Percentiles rank a stretch among this genome's conserved stretches.
Evolutionary conservation across 2,797 vertebrate genomes (phyloP).

Genomic region (Triplophysa bombifrons): DNA sequence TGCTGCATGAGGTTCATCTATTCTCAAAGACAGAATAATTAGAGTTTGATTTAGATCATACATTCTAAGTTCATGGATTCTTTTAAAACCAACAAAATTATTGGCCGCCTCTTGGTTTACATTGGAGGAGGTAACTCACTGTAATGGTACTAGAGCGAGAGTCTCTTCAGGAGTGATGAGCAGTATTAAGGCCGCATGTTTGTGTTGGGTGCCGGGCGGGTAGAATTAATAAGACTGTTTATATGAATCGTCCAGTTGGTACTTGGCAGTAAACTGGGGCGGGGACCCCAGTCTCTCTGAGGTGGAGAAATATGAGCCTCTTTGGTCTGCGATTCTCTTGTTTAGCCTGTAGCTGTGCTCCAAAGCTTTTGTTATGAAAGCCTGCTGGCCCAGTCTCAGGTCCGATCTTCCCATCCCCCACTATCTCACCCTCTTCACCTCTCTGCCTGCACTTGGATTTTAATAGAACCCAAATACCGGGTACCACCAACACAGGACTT

Average conservation of each 20-base stretch:
- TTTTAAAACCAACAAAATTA: neutral
- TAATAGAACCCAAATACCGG: conserved; percentile 51
- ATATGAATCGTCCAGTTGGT: conserved; percentile 44
- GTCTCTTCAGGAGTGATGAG: neutral
- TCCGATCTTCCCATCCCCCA: conserved; percentile 47
- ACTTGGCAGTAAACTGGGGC: conserved; percentile 41
- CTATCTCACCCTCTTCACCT: conserved; percentile 19
- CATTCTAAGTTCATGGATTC: neutral
- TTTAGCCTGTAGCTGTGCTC: conserved; percentile 54
- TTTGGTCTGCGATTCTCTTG: conserved; percentile 48
- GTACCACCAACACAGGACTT: neutral
- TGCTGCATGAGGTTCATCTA: neutral
- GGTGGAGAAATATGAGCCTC: conserved; percentile 50
- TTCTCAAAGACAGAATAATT: too few species aligned
- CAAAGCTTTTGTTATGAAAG: conserved; percentile 59
- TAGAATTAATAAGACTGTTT: conserved; percentile 48
- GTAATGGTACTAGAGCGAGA: neutral
- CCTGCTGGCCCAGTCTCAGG: conserved; percentile 40
- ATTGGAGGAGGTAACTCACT: neutral
- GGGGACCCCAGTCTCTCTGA: conserved; percentile 28
- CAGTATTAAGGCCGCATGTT: neutral
- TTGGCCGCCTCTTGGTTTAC: conserved; percentile 1
- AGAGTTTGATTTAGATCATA: neutral
- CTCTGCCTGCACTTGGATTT: conserved; percentile 35
- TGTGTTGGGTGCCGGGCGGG: conserved; percentile 26